Percentiles rank a stretch among this genome's conserved stretches.
These are phyloP conservation scores for Peromyscus polionotus DNA, from an alignment of 2,113 vertebrate genomes.

Conservation along the genomic window DNA sequence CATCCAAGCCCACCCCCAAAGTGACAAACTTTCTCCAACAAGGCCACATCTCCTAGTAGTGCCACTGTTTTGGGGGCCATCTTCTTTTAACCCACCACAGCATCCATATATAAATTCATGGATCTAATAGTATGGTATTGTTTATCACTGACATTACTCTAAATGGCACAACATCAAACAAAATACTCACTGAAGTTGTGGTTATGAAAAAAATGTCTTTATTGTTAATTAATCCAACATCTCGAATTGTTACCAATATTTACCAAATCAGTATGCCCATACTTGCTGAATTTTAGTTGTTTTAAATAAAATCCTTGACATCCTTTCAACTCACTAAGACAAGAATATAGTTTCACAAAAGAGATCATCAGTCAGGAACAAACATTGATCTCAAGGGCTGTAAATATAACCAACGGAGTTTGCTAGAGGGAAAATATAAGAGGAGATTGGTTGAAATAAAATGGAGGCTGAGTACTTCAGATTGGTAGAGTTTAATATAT, in stretches of 20 bases:
- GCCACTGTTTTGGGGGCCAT: too few species aligned
- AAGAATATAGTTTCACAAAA: slow-evolving; percentile 26
- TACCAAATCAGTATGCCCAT: slow-evolving; percentile 3
- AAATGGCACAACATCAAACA: neutral
- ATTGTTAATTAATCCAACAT: neutral
- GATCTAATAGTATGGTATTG: neutral
- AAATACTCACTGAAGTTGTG: neutral
- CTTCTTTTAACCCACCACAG: too few species aligned
- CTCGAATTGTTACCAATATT: slow-evolving; percentile 15
- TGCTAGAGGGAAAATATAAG: neutral
- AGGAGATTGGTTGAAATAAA: neutral
- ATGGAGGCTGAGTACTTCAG: slow-evolving; percentile 28
- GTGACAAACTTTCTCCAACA: too few species aligned
- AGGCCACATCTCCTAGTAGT: too few species aligned
- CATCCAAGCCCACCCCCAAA: too few species aligned
- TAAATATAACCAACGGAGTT: slow-evolving; percentile 41
- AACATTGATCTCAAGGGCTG: neutral
- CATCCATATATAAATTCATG: neutral
- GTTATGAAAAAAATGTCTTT: slow-evolving; percentile 13
- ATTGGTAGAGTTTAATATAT: slow-evolving; percentile 23
- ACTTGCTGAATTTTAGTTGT: slow-evolving; percentile 51
- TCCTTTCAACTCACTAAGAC: neutral
- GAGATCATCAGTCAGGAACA: slow-evolving; percentile 39
- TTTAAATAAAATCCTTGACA: slow-evolving; percentile 37
- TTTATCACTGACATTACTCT: neutral